These are phyloP conservation scores for Drosophila engyochracea DNA, from an alignment of 2,888 invertebrate species.

Conservation along the genomic window DNA sequence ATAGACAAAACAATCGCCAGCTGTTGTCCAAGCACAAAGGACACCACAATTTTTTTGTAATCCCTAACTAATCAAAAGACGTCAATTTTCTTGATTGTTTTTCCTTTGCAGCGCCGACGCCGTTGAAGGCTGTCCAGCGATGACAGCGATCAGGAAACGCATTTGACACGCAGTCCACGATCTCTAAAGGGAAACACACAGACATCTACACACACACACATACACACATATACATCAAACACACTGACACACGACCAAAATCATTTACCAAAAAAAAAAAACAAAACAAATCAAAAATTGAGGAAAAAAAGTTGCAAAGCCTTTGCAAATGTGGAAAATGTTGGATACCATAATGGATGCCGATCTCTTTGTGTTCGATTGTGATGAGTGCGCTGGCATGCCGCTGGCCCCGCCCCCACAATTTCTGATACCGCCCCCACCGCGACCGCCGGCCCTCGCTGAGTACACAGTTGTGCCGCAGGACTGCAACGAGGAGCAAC, in stretches of 20 bases:
- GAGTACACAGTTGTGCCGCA: constrained; percentile 75
- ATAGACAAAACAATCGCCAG: constrained; percentile 23
- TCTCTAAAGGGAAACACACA: constrained; percentile 30
- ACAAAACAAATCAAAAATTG: neutral
- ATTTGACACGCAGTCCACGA: constrained; percentile 74
- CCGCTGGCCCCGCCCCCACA: constrained; percentile 84
- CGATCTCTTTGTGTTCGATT: constrained; percentile 83
- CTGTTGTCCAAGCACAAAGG: constrained; percentile 41
- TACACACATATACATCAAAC: neutral
- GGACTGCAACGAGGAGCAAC: constrained; percentile 83
- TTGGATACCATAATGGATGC: constrained; percentile 77
- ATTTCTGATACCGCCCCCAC: constrained; percentile 85
- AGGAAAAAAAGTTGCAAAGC: constrained; percentile 7
- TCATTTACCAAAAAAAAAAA: constrained; percentile 32
- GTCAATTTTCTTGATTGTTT: constrained; percentile 11
- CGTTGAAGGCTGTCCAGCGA: constrained; percentile 72
- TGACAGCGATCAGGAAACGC: constrained; percentile 69
- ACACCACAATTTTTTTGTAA: constrained; percentile 24
- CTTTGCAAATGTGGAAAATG: constrained; percentile 85
- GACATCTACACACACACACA: constrained; percentile 5
- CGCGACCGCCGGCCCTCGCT: constrained; percentile 83
- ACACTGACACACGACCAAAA: constrained; percentile 16
- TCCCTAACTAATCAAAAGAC: constrained; percentile 37
- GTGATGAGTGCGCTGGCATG: constrained; percentile 84
- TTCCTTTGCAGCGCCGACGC: constrained; percentile 64